Percentiles rank a stretch among this genome's conserved stretches.
Conservation (phyloP, 2,797 vertebrate genomes). For the Pipistrellus pygmaeus region DNA sequence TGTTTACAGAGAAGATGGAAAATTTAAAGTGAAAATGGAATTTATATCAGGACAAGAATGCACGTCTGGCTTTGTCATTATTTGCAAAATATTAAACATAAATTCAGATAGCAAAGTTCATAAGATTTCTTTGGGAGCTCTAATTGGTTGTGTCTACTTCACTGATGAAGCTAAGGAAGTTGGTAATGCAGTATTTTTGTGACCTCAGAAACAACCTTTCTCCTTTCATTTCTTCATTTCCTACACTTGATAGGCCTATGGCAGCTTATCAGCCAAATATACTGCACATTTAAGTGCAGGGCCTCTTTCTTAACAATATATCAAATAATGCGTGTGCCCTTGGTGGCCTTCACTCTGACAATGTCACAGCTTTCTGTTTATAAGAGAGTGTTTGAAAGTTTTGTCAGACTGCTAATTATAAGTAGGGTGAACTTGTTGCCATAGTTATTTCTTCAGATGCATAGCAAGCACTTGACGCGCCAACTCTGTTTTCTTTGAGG, state of each 20-base stretch:
- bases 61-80: background rate
- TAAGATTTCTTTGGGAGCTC: background rate
- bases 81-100: background rate
- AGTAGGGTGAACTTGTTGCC: slow-evolving; percentile 45
- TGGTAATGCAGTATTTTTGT: slow-evolving; percentile 43
- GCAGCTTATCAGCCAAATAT: slow-evolving; percentile 38
- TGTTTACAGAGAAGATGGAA: background rate
- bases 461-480: slow-evolving; percentile 7
- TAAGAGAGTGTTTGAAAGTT: background rate
- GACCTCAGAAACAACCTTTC: background rate
- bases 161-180: slow-evolving; percentile 21
- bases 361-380: slow-evolving; percentile 56
- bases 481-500: slow-evolving; percentile 42
- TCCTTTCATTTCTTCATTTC: slow-evolving; percentile 42
- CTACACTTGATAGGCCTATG: background rate
- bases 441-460: slow-evolving; percentile 24
- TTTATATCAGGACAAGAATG: background rate
- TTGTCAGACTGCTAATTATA: slow-evolving; percentile 63
- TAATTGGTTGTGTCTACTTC: background rate
- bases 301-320: slow-evolving; percentile 19
- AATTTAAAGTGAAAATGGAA: slow-evolving; percentile 36
- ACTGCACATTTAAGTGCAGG: background rate
- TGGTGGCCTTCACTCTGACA: background rate
- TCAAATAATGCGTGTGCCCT: slow-evolving; percentile 26
- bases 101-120: background rate